A percentile compares a stretch with the other conserved stretches of the same genome.
Evolutionary conservation across 2,888 invertebrate species (phyloP).

Genomic region (Aspidiotus rigidus): DNA sequence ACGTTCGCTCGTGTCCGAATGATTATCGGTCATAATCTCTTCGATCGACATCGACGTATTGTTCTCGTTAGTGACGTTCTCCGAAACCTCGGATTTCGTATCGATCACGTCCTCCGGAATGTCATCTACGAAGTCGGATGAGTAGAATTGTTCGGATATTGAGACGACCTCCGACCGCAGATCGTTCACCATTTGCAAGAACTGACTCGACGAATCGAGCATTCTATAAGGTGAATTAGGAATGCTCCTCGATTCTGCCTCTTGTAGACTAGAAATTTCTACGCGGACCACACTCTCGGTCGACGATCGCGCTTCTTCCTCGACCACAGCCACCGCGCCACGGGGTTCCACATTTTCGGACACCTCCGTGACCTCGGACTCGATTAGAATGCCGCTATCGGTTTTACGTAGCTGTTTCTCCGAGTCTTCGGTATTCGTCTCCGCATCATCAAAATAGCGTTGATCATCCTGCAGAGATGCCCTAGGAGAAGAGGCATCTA

Average conservation of each 20-base stretch:
- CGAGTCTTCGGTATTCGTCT: conserved; percentile 27
- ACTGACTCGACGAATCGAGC: not conserved
- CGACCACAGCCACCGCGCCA: not conserved
- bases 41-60: conserved; percentile 23
- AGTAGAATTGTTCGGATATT: conserved; percentile 24
- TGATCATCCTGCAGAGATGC: not conserved
- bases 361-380: conserved; percentile 23
- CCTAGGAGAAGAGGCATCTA: not conserved
- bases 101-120: conserved; percentile 17
- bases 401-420: conserved; percentile 23
- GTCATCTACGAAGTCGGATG: conserved; percentile 26
- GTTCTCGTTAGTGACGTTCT: conserved; percentile 12
- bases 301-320: not conserved
- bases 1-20: conserved; percentile 5
- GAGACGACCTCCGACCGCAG: conserved; percentile 21
- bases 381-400: conserved; percentile 25
- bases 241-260: not conserved
- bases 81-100: conserved; percentile 19
- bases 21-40: conserved; percentile 15
- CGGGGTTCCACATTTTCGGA: conserved; percentile 16
- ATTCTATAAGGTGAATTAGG: not conserved
- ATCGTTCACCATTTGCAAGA: conserved; percentile 15
- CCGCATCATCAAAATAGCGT: conserved; percentile 7
- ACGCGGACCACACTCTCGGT: conserved; percentile 1
- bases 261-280: not conserved